A percentile compares a stretch with the other conserved stretches of the same genome.
Evolutionary conservation across 2,888 invertebrate genomes (phyloP).

Genomic region (Gymnosoma rotundatum): DNA sequence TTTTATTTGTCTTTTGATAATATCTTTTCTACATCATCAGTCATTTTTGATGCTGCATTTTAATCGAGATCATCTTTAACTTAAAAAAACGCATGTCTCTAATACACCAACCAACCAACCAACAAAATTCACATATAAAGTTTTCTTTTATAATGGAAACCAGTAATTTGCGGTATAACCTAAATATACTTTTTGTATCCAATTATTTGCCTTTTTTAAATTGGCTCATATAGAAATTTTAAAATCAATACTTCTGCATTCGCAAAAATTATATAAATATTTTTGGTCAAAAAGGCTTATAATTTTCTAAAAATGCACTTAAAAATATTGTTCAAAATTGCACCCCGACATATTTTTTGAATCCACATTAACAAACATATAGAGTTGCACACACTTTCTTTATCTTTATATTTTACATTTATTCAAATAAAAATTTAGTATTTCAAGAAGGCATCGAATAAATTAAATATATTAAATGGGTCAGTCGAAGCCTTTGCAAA

Average conservation of each 20-base stretch:
- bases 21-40: conserved; percentile 62
- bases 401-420: no score
- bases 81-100: conserved; percentile 38
- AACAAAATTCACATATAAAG: conserved; percentile 18
- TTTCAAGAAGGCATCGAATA: no score
- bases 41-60: conserved; percentile 71
- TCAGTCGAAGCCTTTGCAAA: no score
- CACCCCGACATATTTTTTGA: no score
- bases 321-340: no score
- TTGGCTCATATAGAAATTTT: neutral
- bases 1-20: conserved; percentile 48
- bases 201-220: neutral
- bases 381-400: no score
- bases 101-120: neutral
- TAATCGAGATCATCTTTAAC: conserved; percentile 60
- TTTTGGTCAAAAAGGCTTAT: no score
- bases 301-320: no score
- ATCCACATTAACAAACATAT: no score
- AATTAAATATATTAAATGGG: no score
- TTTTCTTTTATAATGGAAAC: conserved; percentile 47
- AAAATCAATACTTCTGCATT: neutral
- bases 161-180: conserved; percentile 48
- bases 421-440: no score
- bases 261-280: no score
- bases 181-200: neutral